Evolutionary conservation across 2,113 vertebrate genomes (phyloP).

Genomic region (Puma concolor): DNA sequence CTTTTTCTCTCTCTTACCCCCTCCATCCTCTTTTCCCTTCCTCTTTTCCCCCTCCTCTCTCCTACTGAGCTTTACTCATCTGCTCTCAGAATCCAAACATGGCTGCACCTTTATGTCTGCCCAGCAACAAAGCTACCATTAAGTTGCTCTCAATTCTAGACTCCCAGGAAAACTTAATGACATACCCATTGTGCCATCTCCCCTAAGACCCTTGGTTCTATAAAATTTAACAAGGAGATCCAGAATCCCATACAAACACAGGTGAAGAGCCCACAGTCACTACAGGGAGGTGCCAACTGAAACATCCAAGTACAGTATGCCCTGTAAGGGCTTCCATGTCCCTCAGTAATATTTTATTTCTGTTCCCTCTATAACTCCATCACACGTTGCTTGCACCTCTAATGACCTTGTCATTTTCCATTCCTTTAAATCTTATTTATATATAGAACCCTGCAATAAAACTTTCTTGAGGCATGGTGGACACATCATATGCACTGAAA

Average conservation of each 20-base stretch:
- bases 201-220: not conserved
- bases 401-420: not conserved
- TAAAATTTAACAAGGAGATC: not conserved
- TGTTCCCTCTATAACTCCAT: not conserved
- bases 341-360: not conserved
- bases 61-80: not conserved
- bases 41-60: not conserved
- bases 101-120: not conserved
- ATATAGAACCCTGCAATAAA: not conserved
- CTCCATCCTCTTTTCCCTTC: too few relatives aligned
- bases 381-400: not conserved
- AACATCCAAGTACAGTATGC: not conserved
- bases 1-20: not conserved
- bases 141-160: not conserved
- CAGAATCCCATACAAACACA: not conserved
- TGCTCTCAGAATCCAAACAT: not conserved
- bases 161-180: not conserved
- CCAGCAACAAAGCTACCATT: not conserved
- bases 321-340: not conserved
- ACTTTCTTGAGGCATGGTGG: not conserved
- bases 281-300: not conserved
- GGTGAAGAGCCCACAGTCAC: not conserved
- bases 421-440: constrained; percentile 9
- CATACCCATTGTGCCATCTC: not conserved
- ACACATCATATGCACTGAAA: not conserved